Conservation (phyloP, 2,113 vertebrate genomes). For the Vidua macroura region DNA sequence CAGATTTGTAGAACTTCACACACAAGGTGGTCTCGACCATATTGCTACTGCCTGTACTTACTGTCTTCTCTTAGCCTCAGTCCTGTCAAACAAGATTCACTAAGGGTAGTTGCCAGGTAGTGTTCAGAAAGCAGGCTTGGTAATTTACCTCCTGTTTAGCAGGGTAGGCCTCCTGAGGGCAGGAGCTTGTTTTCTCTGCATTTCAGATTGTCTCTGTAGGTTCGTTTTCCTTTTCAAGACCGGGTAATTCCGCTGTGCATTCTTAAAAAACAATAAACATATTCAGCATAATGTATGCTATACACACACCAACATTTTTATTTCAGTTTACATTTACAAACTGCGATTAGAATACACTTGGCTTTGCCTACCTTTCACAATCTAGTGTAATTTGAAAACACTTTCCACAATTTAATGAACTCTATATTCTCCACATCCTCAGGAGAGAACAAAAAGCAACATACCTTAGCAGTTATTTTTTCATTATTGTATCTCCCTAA, state of each 20-base stretch:
- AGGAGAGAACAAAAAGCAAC: not conserved
- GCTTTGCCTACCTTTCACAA: not conserved
- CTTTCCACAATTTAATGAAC: not conserved
- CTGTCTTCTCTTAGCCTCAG: not conserved
- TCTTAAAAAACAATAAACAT: slow-evolving; percentile 47
- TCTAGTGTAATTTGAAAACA: not conserved
- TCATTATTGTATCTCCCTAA: not conserved
- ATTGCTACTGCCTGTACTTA: not conserved
- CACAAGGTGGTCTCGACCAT: fast-evolving
- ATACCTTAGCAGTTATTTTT: not conserved
- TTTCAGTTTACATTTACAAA: not conserved
- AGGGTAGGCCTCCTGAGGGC: slow-evolving; percentile 75
- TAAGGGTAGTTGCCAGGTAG: not conserved
- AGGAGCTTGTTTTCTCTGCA: slow-evolving; percentile 72
- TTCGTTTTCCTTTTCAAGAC: slow-evolving; percentile 76
- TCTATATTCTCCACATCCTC: not conserved
- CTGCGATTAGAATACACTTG: not conserved
- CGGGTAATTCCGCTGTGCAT: slow-evolving; percentile 74
- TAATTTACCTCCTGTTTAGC: slow-evolving; percentile 82
- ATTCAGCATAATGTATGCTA: not conserved
- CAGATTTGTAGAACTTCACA: not conserved
- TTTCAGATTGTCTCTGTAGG: slow-evolving; percentile 78
- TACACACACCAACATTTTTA: not conserved
- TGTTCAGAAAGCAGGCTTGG: not conserved
- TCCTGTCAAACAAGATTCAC: not conserved